phyloP scores from a whole-genome alignment of 2,113 vertebrate genomes.

The Stictonetta naevosa region DNA sequence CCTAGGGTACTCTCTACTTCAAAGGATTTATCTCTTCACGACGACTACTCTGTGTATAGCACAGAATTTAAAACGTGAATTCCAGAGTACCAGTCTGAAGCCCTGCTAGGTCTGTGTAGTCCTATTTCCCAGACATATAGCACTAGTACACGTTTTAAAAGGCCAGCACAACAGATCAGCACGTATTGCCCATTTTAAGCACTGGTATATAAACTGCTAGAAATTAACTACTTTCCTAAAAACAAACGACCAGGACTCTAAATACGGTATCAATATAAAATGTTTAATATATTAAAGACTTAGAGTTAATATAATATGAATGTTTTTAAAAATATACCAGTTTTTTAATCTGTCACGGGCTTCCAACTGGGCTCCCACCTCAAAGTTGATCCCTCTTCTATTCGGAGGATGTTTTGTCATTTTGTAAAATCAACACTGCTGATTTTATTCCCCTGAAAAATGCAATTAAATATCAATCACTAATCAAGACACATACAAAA shows the following conservation, averaged over 20 bases:
- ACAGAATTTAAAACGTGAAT: not conserved
- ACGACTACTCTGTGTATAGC: not conserved
- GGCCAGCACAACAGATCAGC: not conserved
- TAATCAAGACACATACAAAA: constrained; percentile 67
- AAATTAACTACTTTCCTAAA: constrained; percentile 26
- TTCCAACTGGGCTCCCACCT: constrained; percentile 96
- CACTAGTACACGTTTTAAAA: not conserved
- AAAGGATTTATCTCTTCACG: accelerated
- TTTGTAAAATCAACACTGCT: constrained; percentile 83
- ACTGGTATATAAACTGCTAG: constrained; percentile 8
- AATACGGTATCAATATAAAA: constrained; percentile 41
- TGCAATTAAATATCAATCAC: constrained; percentile 80
- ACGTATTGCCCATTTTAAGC: not conserved
- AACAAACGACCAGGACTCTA: constrained; percentile 32
- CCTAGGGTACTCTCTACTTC: not conserved
- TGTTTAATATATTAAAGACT: constrained; percentile 55
- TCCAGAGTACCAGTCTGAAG: not conserved
- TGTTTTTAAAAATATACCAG: constrained; percentile 87
- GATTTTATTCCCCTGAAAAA: constrained; percentile 86
- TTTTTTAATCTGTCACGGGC: constrained; percentile 96
- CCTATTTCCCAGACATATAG: not conserved
- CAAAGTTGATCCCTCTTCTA: constrained; percentile 94
- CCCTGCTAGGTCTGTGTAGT: not conserved
- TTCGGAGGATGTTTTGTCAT: constrained; percentile 98
- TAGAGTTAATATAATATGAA: constrained; percentile 72